A percentile compares a stretch with the other conserved stretches of the same genome.
phyloP scores from a whole-genome alignment of 2,797 vertebrate genomes.

The Clarias pachynema region DNA sequence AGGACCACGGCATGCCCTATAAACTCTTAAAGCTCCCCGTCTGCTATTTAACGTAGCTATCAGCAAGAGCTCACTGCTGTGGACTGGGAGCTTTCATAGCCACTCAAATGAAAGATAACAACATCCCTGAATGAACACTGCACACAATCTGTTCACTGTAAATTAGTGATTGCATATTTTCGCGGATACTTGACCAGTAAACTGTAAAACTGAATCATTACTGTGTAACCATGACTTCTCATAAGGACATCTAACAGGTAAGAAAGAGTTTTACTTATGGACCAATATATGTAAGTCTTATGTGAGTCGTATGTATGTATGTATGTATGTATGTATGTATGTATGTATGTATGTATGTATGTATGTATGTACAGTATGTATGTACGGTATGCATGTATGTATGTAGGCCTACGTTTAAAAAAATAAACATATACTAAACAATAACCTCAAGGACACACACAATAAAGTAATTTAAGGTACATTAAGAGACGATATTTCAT shows the following conservation, averaged over 20 bases:
- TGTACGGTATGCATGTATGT: neutral
- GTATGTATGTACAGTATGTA: neutral
- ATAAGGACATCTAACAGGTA: neutral
- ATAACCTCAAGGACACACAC: neutral
- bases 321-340: neutral
- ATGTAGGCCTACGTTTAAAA: neutral
- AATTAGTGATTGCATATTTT: conserved; percentile 7
- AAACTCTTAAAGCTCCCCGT: conserved; percentile 22
- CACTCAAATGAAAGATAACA: conserved; percentile 35
- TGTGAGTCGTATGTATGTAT: too few relatives aligned
- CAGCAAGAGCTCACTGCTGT: conserved; percentile 41
- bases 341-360: neutral
- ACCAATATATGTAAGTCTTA: too few relatives aligned
- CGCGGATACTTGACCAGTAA: neutral
- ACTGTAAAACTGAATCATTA: neutral
- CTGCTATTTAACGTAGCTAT: conserved; percentile 19
- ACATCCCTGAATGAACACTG: conserved; percentile 42
- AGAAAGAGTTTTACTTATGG: too few relatives aligned
- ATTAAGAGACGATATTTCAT: neutral
- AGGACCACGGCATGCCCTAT: conserved; percentile 39
- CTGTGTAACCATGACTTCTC: neutral
- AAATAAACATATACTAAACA: neutral
- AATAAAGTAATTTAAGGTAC: neutral
- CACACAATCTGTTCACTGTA: neutral
- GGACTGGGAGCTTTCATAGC: conserved; percentile 7